Percentiles rank a stretch among this genome's conserved stretches.
Conservation (phyloP, 2,113 vertebrate genomes). For the Rhadina sibilatrix region DNA sequence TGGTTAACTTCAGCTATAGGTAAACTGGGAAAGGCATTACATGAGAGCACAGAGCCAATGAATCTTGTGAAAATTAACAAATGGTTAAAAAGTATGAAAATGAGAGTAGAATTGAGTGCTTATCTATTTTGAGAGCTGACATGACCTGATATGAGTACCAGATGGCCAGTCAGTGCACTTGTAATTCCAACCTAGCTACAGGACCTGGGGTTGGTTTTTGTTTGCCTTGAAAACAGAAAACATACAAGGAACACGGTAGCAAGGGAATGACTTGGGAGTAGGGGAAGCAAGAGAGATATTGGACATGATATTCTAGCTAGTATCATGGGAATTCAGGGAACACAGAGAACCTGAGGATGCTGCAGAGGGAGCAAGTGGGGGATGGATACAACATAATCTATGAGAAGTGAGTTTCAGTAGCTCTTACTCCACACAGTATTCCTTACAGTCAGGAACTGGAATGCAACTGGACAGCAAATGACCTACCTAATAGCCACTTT, state of each 20-base stretch:
- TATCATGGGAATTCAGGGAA: background rate
- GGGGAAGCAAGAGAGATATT: background rate
- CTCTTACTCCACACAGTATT: background rate
- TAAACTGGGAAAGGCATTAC: background rate
- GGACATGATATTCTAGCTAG: background rate
- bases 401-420: background rate
- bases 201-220: background rate
- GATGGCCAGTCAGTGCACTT: background rate
- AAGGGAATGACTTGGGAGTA: background rate
- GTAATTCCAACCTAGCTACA: background rate
- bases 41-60: background rate
- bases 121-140: background rate
- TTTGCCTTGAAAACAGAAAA: background rate
- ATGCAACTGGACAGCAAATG: background rate
- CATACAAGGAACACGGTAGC: background rate
- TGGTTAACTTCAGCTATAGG: background rate
- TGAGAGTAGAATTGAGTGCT: background rate
- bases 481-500: background rate
- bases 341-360: background rate
- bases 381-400: background rate
- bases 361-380: background rate
- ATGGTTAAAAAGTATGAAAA: background rate
- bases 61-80: background rate
- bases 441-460: background rate
- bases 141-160: background rate